phyloP scores from a whole-genome alignment of 2,113 vertebrate species.

The Dromiciops gliroides region DNA sequence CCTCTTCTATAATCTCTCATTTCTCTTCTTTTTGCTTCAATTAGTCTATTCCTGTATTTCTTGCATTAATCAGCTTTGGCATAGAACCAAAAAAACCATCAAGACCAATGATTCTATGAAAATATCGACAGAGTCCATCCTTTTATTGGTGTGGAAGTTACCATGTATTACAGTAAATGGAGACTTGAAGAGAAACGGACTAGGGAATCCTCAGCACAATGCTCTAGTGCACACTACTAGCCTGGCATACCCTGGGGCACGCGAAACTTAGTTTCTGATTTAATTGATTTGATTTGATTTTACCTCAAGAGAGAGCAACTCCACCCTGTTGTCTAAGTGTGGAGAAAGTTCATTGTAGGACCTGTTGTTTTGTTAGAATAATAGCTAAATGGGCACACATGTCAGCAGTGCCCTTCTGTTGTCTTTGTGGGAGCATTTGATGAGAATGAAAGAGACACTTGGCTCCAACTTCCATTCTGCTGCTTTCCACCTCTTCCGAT shows the following conservation, averaged over 20 bases:
- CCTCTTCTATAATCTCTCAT: not conserved
- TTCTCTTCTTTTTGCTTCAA: not conserved
- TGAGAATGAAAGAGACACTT: not conserved
- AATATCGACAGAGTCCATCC: not conserved
- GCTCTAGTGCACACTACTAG: fast-evolving
- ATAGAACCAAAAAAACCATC: not conserved
- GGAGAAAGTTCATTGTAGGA: not conserved
- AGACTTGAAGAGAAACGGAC: too few relatives aligned
- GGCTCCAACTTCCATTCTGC: not conserved
- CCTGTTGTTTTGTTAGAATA: not conserved
- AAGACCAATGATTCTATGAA: not conserved
- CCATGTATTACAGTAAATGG: not conserved
- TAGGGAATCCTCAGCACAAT: not conserved
- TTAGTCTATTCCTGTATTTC: not conserved
- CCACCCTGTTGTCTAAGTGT: not conserved
- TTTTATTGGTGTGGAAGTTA: not conserved
- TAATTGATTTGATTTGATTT: not conserved
- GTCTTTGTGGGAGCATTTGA: not conserved
- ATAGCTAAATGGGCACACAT: not conserved
- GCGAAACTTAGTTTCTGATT: not conserved
- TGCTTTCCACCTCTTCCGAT: not conserved
- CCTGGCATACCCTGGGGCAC: not conserved
- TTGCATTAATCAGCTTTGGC: not conserved
- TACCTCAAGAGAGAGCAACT: not conserved
- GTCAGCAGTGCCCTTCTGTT: not conserved